phyloP scores from a whole-genome alignment of 1,140 invertebrate genomes.

The Halictus rubicundus region DNA sequence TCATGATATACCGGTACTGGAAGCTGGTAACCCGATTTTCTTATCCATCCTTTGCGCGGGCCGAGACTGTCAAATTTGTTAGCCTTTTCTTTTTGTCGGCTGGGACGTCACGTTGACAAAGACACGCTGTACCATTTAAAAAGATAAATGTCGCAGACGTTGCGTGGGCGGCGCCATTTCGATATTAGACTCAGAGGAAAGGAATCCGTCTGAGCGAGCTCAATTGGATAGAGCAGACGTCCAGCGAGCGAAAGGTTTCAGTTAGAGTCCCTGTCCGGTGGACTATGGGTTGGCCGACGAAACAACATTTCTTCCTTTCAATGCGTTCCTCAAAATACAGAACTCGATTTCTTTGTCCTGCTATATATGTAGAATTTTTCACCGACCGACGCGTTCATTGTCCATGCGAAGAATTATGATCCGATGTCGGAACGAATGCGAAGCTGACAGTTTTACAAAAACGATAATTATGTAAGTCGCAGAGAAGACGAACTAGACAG shows the following conservation, averaged over 20 bases:
- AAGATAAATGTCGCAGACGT: slow-evolving; percentile 1
- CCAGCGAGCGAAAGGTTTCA: not conserved
- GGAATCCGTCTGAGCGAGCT: slow-evolving; percentile 9
- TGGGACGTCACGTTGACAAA: slow-evolving; percentile 4
- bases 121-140: not conserved
- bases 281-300: too few species aligned
- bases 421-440: too few species aligned
- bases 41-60: not conserved
- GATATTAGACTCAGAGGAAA: slow-evolving; percentile 12
- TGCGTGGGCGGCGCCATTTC: slow-evolving; percentile 4
- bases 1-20: not conserved
- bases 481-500: too few species aligned
- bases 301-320: too few species aligned
- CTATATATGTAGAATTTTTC: too few species aligned
- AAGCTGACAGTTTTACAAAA: too few species aligned
- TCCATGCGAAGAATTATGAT: too few species aligned
- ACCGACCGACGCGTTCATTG: too few species aligned
- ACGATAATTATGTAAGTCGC: too few species aligned
- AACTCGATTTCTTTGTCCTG: too few species aligned
- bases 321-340: too few species aligned
- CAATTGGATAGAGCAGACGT: slow-evolving; percentile 14
- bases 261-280: not conserved
- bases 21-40: not conserved
- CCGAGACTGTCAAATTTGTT: not conserved
- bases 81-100: not conserved